Evolutionary conservation across 2,113 vertebrate species (phyloP).

Genomic region (Scophthalmus maximus): DNA sequence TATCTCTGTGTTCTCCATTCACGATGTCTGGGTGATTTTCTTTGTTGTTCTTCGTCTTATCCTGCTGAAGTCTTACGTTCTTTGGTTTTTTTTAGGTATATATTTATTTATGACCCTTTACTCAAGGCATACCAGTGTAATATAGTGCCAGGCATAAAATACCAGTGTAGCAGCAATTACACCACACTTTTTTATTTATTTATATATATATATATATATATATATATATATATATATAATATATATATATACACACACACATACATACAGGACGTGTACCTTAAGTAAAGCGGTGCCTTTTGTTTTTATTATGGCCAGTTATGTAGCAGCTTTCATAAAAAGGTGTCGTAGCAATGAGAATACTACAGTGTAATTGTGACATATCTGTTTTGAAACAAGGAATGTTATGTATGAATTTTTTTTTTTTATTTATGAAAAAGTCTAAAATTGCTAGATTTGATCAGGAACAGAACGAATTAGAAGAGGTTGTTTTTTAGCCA

Average conservation of each 20-base stretch:
- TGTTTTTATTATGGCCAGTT: neutral
- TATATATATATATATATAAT: no score
- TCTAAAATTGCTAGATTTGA: rapidly evolving
- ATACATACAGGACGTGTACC: neutral
- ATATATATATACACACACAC: no score
- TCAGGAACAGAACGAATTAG: neutral
- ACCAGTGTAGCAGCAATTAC: no score
- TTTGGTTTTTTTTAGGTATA: neutral
- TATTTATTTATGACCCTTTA: neutral
- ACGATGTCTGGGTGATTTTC: neutral
- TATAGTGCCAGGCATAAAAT: neutral
- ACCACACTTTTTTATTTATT: no score
- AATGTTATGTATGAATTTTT: neutral
- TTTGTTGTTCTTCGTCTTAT: neutral
- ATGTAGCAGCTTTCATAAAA: constrained; percentile 44
- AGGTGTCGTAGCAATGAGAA: neutral
- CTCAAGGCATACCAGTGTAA: neutral
- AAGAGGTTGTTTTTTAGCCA: no score
- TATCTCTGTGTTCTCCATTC: neutral
- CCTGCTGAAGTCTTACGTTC: neutral
- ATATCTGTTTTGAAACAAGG: neutral
- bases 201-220: no score
- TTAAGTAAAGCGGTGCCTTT: neutral
- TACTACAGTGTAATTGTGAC: neutral
- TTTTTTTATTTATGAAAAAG: neutral